Evolutionary conservation across 2,113 vertebrate species (phyloP).

Genomic region (Capra hircus): DNA sequence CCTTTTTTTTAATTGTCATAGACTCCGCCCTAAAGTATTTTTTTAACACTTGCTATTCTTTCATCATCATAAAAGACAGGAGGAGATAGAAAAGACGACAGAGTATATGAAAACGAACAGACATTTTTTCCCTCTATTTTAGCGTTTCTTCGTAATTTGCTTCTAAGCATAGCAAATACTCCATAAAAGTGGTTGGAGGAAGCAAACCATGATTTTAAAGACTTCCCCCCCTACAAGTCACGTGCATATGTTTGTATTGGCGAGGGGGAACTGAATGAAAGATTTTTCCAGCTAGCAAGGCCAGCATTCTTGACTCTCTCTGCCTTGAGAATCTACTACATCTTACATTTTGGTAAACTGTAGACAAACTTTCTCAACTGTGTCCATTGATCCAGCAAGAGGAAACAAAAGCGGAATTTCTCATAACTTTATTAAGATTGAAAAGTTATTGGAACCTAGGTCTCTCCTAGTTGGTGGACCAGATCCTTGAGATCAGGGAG

Average conservation of each 20-base stretch:
- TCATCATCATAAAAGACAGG: neutral
- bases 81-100: neutral
- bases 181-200: neutral
- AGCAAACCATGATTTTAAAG: neutral
- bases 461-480: neutral
- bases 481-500: neutral
- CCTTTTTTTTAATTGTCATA: neutral
- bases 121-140: neutral
- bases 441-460: neutral
- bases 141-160: neutral
- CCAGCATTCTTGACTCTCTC: neutral
- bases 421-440: neutral
- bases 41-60: neutral
- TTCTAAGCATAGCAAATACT: neutral
- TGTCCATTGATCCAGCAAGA: neutral
- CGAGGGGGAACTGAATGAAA: neutral
- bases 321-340: neutral
- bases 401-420: neutral
- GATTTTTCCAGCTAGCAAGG: neutral
- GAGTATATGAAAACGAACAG: neutral
- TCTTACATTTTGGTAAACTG: neutral
- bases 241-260: neutral
- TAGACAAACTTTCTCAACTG: neutral
- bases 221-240: accelerated
- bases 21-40: neutral